Evolutionary conservation across 2,888 invertebrate genomes (phyloP), one percentile per base, ranked within the genome.

Genomic region (Aporophyla nigra): DNA sequence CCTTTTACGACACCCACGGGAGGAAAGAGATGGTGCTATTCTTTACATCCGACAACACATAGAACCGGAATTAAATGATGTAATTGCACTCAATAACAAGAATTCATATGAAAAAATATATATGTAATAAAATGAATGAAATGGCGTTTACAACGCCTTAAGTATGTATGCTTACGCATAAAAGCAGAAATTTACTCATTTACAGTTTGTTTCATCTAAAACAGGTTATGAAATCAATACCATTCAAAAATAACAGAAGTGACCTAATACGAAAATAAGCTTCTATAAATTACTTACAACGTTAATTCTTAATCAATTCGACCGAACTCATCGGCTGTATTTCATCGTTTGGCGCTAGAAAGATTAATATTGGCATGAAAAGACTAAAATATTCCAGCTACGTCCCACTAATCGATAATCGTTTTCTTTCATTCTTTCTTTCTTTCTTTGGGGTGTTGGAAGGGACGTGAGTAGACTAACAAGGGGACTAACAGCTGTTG

Each of bases 391-490:
- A 80, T 80, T 76, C 80, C 56, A 33, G 71, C 49, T 76, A 51
- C 76, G 71, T 80, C 46, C 49, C 21, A 33, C 76, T 80, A 80
- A 80, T 80, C 80, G 80, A 80, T 80, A 80, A 80, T 80, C 80
- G 80, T 63, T 80, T 76, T 67, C 76, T 53, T 68, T 78, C 66
- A 54, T 78, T 69, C 66, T 53, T 68, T 78, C 66, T 61, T 78
- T 69, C 66, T 71, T 80, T 76, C 69, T 74, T 79, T 69, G 21
- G 80, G 58, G 71, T 80, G 67, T 68, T 71, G 71, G 76, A 59
- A 59, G 53, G 16, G 1, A 80, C 80, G 80, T 80, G 80, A 68
- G 14, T 24, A 21, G 80, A 71, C 56, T 80, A n/a, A 46, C 65
- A 76, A 75, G 21, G 51, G 16, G 40, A 53, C 54, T 51, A 70